A percentile compares a stretch with the other conserved stretches of the same genome.
phyloP scores from a whole-genome alignment of 2,113 vertebrate species.

The Mus pahari region DNA sequence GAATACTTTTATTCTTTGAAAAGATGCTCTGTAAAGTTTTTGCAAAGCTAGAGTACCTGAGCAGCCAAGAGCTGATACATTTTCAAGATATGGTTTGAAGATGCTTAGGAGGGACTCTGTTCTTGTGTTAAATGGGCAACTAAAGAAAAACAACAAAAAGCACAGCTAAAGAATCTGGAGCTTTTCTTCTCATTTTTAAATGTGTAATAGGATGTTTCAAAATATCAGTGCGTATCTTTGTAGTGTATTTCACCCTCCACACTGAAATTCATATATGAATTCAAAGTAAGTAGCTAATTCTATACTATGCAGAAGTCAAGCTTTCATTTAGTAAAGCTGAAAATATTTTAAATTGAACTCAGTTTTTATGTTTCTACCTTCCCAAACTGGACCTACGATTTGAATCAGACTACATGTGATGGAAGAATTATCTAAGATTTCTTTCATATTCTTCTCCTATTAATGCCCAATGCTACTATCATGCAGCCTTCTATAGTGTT shows the following conservation, averaged over 20 bases:
- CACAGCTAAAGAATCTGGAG: not conserved
- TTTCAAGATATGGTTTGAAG: not conserved
- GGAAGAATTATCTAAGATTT: conserved; percentile 43
- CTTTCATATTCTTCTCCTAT: not conserved
- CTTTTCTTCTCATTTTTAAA: not conserved
- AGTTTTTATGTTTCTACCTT: conserved; percentile 49
- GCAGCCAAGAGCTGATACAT: conserved; percentile 23
- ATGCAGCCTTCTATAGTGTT: not conserved
- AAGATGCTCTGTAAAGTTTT: conserved; percentile 25
- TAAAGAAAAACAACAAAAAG: not conserved
- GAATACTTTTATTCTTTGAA: not conserved
- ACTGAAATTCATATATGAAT: conserved; percentile 55
- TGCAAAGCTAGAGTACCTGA: conserved; percentile 28
- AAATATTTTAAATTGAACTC: conserved; percentile 32
- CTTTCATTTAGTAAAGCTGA: not conserved
- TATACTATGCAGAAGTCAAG: conserved; percentile 16
- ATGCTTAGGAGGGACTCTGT: not conserved
- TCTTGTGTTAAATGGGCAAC: conserved; percentile 12
- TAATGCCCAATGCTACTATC: conserved; percentile 30
- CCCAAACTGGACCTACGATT: conserved; percentile 19
- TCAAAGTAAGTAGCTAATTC: conserved; percentile 22
- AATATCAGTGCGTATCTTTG: conserved; percentile 55
- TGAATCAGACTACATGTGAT: conserved; percentile 43
- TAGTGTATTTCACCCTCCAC: not conserved
- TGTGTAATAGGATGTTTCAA: conserved; percentile 33